Base-by-base conservation (phyloP, 2,888 invertebrate species). In the Belgica antarctica region DNA sequence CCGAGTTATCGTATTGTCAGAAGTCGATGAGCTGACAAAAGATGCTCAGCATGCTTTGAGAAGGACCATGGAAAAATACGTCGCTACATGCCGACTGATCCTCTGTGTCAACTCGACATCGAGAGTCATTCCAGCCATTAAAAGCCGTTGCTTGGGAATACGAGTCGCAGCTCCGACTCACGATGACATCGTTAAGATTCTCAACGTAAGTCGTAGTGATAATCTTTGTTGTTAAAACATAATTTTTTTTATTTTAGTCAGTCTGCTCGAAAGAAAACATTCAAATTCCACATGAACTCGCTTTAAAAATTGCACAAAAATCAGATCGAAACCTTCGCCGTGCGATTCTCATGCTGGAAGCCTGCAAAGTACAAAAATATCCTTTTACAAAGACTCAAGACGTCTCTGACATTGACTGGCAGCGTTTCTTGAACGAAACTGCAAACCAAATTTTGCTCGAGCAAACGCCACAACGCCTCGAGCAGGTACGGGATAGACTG, bases 11-110 rank as follows among this genome's bases (percentile, higher is more conserved):
- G 86, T 99, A 8, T 80, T 99, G 71, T 94, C 93, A 70, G 97
- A 98, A 79, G 97, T 96, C 0, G 98, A 99, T 78, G 88, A 90
- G 72, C 82, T 99, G 46, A 92, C 95, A 0, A 95, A 93, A 79
- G 98, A 99, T 82, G 99, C 99, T 0, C 99, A 99, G 77, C 97
- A 99, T 80, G 98, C 97, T 0, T 82, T 99, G 63, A 87, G 99
- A 74, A 86, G 99, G 59, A 99, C 99, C 0, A 99, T 99, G 99
- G 99, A 99, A 80, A 99, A 99, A 78, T 99, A 99, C 80, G 90
- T 96, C 70, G 83, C 90, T 15, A 96, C 95, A 1, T 99, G 98
- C 78, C 87, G 98, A 15, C 83, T 98, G 2, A 94, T 99, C 75
- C 84, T 99, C 0, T 93, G 94, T 75, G 93, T 96, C 1, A 95